phyloP scores from a whole-genome alignment of 2,797 vertebrate species.

The Alectoris magna region DNA sequence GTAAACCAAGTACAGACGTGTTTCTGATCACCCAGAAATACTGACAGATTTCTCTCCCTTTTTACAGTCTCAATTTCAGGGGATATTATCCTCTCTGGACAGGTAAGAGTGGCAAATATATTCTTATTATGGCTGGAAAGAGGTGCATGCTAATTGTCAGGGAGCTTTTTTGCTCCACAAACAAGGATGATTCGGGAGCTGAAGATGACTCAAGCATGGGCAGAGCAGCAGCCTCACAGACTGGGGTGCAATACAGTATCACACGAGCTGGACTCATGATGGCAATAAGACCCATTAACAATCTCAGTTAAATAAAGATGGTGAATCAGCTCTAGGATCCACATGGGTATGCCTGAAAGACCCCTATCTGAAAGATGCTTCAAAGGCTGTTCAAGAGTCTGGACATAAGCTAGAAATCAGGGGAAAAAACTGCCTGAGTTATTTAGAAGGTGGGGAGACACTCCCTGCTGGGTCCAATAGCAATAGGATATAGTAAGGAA shows the following conservation, averaged over 20 bases:
- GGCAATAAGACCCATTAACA: background rate
- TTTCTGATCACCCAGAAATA: background rate
- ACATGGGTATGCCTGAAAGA: background rate
- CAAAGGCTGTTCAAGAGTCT: background rate
- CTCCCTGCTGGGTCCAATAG: background rate
- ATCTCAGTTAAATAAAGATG: background rate
- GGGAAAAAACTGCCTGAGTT: background rate
- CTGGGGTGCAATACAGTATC: no score
- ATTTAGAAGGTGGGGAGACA: background rate
- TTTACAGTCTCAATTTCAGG: background rate
- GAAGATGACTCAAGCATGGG: background rate
- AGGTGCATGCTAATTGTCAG: background rate
- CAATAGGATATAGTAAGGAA: background rate
- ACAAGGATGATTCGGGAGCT: background rate
- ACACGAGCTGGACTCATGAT: background rate
- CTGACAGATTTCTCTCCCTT: background rate
- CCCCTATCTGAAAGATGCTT: background rate
- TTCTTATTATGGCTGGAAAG: background rate
- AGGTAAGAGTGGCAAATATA: background rate
- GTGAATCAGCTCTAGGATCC: background rate
- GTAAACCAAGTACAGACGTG: background rate
- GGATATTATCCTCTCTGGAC: background rate
- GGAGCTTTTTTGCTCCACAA: background rate
- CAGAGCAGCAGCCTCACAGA: background rate
- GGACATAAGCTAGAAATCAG: background rate